Evolutionary conservation across 2,888 invertebrate species (phyloP).

Genomic region (Cyclophora albipunctata): DNA sequence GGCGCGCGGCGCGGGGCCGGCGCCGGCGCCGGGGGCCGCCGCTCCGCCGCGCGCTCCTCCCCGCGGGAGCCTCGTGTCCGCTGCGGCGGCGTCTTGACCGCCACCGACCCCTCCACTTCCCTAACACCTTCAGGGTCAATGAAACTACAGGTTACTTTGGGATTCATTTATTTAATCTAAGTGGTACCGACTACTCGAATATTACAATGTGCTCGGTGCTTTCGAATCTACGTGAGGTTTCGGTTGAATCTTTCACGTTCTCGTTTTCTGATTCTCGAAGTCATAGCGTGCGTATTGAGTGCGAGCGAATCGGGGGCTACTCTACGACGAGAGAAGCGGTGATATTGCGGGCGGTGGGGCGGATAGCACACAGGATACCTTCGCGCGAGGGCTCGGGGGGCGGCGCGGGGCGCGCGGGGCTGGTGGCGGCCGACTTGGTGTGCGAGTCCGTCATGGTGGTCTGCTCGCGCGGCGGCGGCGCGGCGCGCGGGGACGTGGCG

Average conservation of each 20-base stretch:
- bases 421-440: conserved; percentile 38
- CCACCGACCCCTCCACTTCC: conserved; percentile 7
- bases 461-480: conserved; percentile 19
- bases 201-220: conserved; percentile 5
- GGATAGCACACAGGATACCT: conserved; percentile 35
- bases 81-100: neutral
- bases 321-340: conserved; percentile 51
- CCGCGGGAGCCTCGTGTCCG: neutral
- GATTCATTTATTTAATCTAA: conserved; percentile 12
- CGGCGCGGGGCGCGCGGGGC: conserved; percentile 29
- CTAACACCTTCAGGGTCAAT: conserved; percentile 25
- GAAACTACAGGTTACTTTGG: conserved; percentile 22
- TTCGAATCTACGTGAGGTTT: neutral
- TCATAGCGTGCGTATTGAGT: conserved; percentile 1
- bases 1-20: conserved; percentile 2
- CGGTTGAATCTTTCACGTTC: neutral
- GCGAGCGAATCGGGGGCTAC: conserved; percentile 25
- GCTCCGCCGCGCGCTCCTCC: conserved; percentile 7
- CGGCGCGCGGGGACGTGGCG: conserved; percentile 41
- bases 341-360: conserved; percentile 35
- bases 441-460: conserved; percentile 39
- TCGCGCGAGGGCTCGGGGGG: conserved; percentile 21
- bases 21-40: conserved; percentile 8
- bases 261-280: neutral
- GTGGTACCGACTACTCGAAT: neutral